Percentiles rank a stretch among this genome's conserved stretches.
Conservation (phyloP, 2,888 invertebrate genomes). For the Agonopterix alstromeriana region DNA sequence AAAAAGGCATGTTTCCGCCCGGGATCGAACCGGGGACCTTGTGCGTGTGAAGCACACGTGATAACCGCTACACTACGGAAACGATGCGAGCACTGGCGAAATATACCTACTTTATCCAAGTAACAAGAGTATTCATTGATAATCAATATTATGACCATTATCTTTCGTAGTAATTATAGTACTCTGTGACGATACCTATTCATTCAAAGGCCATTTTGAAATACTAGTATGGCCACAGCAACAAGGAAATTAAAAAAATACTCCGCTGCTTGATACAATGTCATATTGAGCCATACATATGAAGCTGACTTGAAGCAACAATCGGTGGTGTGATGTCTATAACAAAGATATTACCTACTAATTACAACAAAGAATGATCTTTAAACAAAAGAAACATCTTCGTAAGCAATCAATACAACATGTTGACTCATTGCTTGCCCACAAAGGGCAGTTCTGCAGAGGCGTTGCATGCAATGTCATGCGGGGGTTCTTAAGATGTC, state of each 20-base stretch:
- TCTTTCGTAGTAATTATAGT: too few species aligned
- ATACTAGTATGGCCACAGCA: too few species aligned
- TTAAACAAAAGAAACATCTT: slow-evolving; percentile 38
- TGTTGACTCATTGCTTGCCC: slow-evolving; percentile 32
- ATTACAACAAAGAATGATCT: slow-evolving; percentile 29
- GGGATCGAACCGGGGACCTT: slow-evolving; percentile 84
- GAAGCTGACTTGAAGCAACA: neutral
- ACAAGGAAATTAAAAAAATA: too few species aligned
- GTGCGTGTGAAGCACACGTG: slow-evolving; percentile 89
- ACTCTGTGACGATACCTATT: too few species aligned
- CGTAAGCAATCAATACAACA: slow-evolving; percentile 23
- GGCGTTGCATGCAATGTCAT: slow-evolving; percentile 21
- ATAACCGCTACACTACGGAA: slow-evolving; percentile 88
- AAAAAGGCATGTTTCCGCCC: slow-evolving; percentile 75
- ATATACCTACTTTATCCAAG: too few species aligned
- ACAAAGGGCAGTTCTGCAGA: slow-evolving; percentile 14
- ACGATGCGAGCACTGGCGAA: slow-evolving; percentile 26
- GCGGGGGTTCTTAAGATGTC: slow-evolving; percentile 19
- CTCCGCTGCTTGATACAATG: too few species aligned
- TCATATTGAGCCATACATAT: too few species aligned
- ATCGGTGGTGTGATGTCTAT: neutral
- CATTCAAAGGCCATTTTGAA: too few species aligned
- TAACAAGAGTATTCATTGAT: too few species aligned
- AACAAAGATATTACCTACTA: slow-evolving; percentile 27
- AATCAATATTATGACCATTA: too few species aligned